Conservation (phyloP, 2,797 vertebrate species). For the Delichon dasypus region DNA sequence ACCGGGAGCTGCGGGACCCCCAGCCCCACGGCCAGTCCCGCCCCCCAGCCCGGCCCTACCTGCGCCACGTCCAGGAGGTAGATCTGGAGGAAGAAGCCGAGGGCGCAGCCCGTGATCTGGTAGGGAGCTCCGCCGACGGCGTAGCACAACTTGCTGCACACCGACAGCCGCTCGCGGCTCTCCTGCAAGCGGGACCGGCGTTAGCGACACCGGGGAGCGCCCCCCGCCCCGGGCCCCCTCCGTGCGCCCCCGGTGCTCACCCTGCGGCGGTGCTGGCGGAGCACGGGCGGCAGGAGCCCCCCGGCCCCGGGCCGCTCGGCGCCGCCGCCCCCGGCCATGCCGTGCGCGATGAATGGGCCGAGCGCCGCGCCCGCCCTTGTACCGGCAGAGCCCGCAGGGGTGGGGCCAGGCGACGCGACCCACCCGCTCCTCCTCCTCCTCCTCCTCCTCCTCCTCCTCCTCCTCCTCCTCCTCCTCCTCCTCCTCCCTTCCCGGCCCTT, state of each 20-base stretch:
- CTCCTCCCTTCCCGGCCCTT: neutral
- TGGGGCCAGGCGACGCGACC: too few relatives aligned
- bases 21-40: accelerated
- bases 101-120: conserved; percentile 94
- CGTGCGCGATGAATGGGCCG: neutral
- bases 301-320: neutral
- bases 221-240: neutral
- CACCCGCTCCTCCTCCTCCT: too few relatives aligned
- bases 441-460: too few relatives aligned
- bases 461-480: too few relatives aligned
- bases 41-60: conserved; percentile 74
- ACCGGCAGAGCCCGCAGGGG: neutral
- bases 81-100: conserved; percentile 97
- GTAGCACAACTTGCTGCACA: conserved; percentile 94
- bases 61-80: conserved; percentile 94
- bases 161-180: conserved; percentile 78
- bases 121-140: conserved; percentile 94
- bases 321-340: conserved; percentile 39
- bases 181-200: conserved; percentile 30
- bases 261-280: conserved; percentile 9
- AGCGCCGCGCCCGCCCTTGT: neutral
- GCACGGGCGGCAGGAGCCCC: conserved; percentile 8
- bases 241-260: neutral
- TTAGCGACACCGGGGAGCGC: neutral
- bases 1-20: neutral